Base-by-base conservation (phyloP, 2,113 vertebrate species). In the Peromyscus californicus region DNA sequence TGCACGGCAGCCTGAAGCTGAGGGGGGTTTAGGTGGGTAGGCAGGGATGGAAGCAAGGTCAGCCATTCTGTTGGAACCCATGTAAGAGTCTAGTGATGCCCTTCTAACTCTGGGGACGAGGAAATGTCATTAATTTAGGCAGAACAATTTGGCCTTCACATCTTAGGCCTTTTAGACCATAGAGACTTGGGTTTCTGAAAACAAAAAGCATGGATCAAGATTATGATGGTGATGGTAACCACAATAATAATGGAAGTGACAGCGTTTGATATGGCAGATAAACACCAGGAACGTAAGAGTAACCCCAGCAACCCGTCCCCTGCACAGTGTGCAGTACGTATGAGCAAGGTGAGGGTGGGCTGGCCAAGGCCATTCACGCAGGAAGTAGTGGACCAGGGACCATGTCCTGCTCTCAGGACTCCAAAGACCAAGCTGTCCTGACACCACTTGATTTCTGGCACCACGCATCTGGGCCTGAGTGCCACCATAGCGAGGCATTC, bases 401-500 rank as follows among this genome's bases (percentile, higher is more conserved):
- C 90, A 82, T 3, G 31, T 26, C 59, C 33, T 9, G 29, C 26
- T 51, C 63, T 90, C 0, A 31, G 70, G 39, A 42, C 31, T 36
- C 39, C 72, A 83, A 0, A 48, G 61, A 15, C 45, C 21, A 29
- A 15, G 1, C 13, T 85, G 91, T 54, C 54, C 54, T 0, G 42
- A 70, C 76, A 59, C 17, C 48, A 29, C 22, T 1, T 39, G 1
- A 9, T 13, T 16, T 48, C 42, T 54, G 63, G 39, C 72, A 51
- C 2, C 0, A 42, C 0, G 7, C 21, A 72, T 11, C 36, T 63
- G 89, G 76, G 48, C 39, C 90, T 1, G 5, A 5, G 36, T 54
- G 11, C 86, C 65, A 69, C 0, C 0, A 31, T 26, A 33, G 69
- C 0, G 0, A 74, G 82, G 16, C 24, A 17, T 17, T 36, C 1